Evolutionary conservation across 2,113 vertebrate species (phyloP), one percentile per base, ranked within the genome.

Genomic region (Psophia crepitans): DNA sequence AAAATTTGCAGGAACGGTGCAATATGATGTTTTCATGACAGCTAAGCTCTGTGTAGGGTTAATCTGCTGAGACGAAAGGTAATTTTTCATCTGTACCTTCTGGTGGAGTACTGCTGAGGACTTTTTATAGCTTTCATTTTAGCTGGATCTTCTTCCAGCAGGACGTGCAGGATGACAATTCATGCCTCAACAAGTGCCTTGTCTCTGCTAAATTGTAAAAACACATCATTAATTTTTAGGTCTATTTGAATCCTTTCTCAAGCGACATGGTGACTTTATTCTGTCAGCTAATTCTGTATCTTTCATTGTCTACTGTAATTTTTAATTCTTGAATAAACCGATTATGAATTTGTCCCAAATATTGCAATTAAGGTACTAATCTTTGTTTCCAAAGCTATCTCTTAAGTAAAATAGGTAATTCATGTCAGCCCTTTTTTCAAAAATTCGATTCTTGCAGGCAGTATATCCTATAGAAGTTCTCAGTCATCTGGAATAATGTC

Each of bases 401-500:
- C 19, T 43, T 46, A 46, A 66, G 11, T 84, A 44, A 93, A 94
- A 46, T 8, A 17, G 1, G 11, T 69, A n/a, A 73, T 61, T 75
- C 18, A 60, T 2, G 0, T 75, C 39, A 9, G 7, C 64, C 15
- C 15, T 56, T 7, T 88, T 86, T 39, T 73, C 23, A 87, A 86
- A 95, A 63, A 46, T 61, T 21, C 16, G 1, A 39, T 85, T 87
- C 49, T 90, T 95, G 71, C 91, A 99, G 99, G 98, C 65, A 97
- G 91, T 7, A 12, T 98, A 71, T 90, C 96, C 76, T 98, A 97
- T 93, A 97, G 94, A 90, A 91, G 76, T 43, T 87, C 97, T 81
- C 98, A 92, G 90, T 98, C 96, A 60, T 97, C 80, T 87, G 75
- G 91, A 74, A 35, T 97, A 91, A 90, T 46, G 7, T 86, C 96